Percentiles rank a stretch among this genome's conserved stretches.
Conservation (phyloP, 2,113 vertebrate genomes). For the Tenebrosternarchus preto region DNA sequence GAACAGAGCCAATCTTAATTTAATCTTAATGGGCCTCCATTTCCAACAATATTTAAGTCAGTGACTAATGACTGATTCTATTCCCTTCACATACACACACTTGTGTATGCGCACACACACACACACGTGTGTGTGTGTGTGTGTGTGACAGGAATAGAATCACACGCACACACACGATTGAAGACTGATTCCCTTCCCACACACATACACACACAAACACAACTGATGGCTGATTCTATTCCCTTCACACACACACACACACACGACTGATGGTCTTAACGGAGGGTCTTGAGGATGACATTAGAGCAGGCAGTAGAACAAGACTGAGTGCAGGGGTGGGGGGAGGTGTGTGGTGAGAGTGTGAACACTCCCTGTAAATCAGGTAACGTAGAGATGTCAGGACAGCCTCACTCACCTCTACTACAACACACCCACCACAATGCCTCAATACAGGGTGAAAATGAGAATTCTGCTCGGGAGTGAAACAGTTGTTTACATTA, state of each 20-base stretch:
- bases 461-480: too few relatives aligned
- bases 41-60: not conserved
- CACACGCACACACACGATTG: not conserved
- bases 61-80: not conserved
- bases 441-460: not conserved
- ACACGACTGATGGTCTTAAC: not conserved
- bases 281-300: not conserved
- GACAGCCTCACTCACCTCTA: not conserved
- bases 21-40: not conserved
- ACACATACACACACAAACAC: not conserved
- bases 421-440: not conserved
- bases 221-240: not conserved
- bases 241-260: not conserved
- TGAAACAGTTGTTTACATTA: too few relatives aligned
- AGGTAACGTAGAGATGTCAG: slow-evolving; percentile 4
- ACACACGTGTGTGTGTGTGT: too few relatives aligned
- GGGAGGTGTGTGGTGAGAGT: not conserved
- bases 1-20: not conserved
- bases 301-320: not conserved
- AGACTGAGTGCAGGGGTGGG: not conserved
- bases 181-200: too few relatives aligned
- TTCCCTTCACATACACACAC: not conserved
- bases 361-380: slow-evolving; percentile 31
- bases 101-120: not conserved
- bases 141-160: too few relatives aligned